Evolutionary conservation across 2,113 vertebrate species (phyloP), one percentile per base, ranked within the genome.

Genomic region (Martes martes): DNA sequence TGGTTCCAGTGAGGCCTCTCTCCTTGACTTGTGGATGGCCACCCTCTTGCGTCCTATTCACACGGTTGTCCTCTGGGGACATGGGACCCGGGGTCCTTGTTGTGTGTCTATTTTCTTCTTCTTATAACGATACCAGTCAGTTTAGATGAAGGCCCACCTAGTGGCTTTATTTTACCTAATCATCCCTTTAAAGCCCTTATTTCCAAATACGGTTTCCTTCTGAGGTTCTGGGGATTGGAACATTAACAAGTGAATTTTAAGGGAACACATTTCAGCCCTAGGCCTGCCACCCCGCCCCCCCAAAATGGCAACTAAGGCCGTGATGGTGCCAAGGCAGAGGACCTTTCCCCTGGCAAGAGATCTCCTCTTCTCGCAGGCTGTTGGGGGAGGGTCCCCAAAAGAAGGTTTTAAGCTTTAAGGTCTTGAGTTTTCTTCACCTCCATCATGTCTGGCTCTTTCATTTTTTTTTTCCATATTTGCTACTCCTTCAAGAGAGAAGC

Each of bases 291-390:
- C 39, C 39, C 39, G 39, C 39, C 18, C 11, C 1, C 4, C 31
- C 26, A 21, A 19, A 18, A 24, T 1, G 6, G 28, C 7, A 2
- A 15, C 16, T n/a, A 42, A 42, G 19, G 1, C 42, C 6, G 1
- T 6, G 61, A 23, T 36, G 61, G 31, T 33, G 21, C 42, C n/a
- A 21, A 61, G 24, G 45, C 39, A 4, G 31, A 1, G n/a, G 42
- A 9, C 7, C 39, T 63, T 55, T 19, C 18, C 18, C 23, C 1
- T n/a, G 86, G 26, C 45, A 26, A 78, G 79, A 89, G 42, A 28
- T 55, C 33, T 67, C 33, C 3, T 52, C 13, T 65, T 76, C 67
- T 83, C 5, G 8, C 28, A 33, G 96, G 9, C 47, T 61, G 47
- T 42, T 42, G 42, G n/a, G 7, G 23, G 55, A 21, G 19, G 57